phyloP scores from a whole-genome alignment of 2,797 vertebrate species.

The Crocodylus rhombifer region DNA sequence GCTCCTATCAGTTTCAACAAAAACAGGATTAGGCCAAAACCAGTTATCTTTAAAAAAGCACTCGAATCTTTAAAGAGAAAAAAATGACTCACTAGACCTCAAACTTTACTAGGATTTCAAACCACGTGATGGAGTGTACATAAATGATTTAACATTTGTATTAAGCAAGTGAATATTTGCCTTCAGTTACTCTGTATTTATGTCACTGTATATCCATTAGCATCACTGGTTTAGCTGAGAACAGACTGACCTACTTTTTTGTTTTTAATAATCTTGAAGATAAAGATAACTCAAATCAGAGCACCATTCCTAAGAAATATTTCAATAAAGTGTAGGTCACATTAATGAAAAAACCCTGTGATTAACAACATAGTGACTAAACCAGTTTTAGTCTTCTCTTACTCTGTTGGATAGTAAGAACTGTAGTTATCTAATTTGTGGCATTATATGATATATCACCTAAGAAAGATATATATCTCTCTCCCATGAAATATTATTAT shows the following conservation, averaged over 20 bases:
- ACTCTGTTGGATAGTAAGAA: not conserved
- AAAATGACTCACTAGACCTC: not conserved
- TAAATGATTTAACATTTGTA: not conserved
- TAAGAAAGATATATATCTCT: too few species aligned
- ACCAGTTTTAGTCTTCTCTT: not conserved
- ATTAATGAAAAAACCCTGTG: not conserved
- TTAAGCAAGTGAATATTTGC: not conserved
- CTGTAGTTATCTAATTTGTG: too few species aligned
- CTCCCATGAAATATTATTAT: too few species aligned
- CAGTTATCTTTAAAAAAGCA: not conserved
- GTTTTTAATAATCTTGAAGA: not conserved
- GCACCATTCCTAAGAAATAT: not conserved
- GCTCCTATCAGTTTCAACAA: not conserved
- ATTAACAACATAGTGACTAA: not conserved
- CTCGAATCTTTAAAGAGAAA: not conserved
- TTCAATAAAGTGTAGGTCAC: not conserved
- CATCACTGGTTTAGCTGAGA: not conserved
- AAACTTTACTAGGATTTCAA: not conserved
- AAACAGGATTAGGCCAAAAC: not conserved
- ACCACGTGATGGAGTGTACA: not conserved
- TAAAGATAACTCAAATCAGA: not conserved
- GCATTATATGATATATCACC: too few species aligned
- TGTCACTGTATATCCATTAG: not conserved
- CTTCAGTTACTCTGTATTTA: not conserved
- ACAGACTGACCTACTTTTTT: not conserved